Evolutionary conservation across 2,797 vertebrate genomes (phyloP), one percentile per base, ranked within the genome.

Genomic region (Cyclura pinguis): DNA sequence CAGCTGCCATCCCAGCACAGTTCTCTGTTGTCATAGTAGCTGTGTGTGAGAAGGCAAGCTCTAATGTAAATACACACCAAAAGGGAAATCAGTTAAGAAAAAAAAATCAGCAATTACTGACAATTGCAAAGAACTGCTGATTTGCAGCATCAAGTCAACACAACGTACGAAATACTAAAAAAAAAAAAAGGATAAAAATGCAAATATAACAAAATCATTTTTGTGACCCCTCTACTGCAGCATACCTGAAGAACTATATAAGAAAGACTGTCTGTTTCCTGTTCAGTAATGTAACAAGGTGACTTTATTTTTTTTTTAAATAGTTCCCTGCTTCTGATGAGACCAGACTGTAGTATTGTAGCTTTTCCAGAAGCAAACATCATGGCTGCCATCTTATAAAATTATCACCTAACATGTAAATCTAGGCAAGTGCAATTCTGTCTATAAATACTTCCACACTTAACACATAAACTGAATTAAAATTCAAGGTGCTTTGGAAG

Each of bases 11-110:
- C 88, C 88, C 93, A 92, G 38, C 86, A 95, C 92, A 91, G 91
- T 95, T 91, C 89, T 74, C 94, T 95, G 92, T 89, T 95, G 95
- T 93, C 94, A 93, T 82, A 93, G 93, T 64, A 87, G 85, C 89
- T 90, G 59, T 55, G 69, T n/a, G 69, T 38, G 59, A 90, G 80
- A 90, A 84, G 47, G 57, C 78, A 90, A 90, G 87, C 57, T 64
- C 67, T 69, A 73, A 86, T 85, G 55, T 86, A 90, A 81, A 62
- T 83, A 90, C n/a, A 84, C 29, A 82, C 59, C 67, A 52, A 87
- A 83, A 87, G 22, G 10, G 57, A 16, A 77, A 76, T 83, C 72
- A 50, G 38, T 55, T 69, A 69, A 69, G 67, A 14, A 32, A 27
- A 57, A 42, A 18, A 22, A 57, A 16, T 38, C 7, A 83, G 89